A percentile compares a stretch with the other conserved stretches of the same genome.
Evolutionary conservation across 2,113 vertebrate species (phyloP).

Genomic region (Rhodinocichla rosea): DNA sequence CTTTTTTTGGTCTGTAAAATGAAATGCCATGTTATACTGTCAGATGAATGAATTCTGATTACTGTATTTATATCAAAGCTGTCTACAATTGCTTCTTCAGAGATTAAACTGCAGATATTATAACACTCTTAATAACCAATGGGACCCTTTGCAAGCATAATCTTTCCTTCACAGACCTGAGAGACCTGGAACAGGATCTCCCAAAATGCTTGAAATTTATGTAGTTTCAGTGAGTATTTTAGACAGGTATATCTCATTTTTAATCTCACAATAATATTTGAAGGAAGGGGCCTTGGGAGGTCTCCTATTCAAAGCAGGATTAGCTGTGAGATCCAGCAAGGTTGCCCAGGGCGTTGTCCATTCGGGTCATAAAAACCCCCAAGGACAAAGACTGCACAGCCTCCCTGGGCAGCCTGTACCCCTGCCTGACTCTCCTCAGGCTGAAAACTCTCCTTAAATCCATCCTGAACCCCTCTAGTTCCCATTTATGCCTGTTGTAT

Average conservation of each 20-base stretch:
- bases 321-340: neutral
- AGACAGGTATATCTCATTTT: neutral
- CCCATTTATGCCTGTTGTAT: neutral
- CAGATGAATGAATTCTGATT: constrained; percentile 47
- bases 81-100: neutral
- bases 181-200: neutral
- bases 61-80: constrained; percentile 17
- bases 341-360: neutral
- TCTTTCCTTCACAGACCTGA: neutral
- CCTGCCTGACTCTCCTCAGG: neutral
- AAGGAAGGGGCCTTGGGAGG: neutral
- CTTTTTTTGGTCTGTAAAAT: neutral
- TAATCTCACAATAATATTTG: neutral
- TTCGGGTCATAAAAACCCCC: neutral
- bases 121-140: neutral
- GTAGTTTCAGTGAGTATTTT: neutral
- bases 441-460: neutral
- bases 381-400: neutral
- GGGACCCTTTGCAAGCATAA: neutral
- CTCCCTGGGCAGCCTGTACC: neutral
- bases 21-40: neutral
- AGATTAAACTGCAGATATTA: neutral
- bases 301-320: neutral
- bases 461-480: neutral
- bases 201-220: neutral